Evolutionary conservation across 2,797 vertebrate species (phyloP), one percentile per base, ranked within the genome.

Genomic region (Gymnoscopelus braueri): DNA sequence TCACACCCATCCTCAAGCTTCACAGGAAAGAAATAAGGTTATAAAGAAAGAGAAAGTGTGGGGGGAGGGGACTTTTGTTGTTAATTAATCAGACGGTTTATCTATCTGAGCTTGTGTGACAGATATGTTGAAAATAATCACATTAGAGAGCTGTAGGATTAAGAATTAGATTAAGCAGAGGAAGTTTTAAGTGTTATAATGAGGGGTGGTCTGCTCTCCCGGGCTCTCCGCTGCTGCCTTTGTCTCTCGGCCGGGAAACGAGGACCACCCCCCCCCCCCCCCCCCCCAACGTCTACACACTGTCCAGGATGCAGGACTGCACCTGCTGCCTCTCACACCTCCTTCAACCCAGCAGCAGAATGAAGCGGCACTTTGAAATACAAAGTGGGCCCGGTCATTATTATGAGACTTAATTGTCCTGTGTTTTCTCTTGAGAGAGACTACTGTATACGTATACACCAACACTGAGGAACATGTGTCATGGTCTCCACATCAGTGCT

Each of bases 31-130:
- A 88, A 89, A 87, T 90, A 84, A 80, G 79, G 84, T 84, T 87
- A 78, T 88, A 85, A 92, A 87, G 87, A 86, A 53, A 26, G 8
- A 64, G 76, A 82, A 72, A 61, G 80, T 19, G 19, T 53, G 10
- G 11, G 3, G 13, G 13, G 14, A 3, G 14, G 50, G 50, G 50
- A 82, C 74, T 82, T 88, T 87, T 85, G 79, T 86, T 91, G 86
- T 93, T 94, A 94, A 94, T 95, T 94, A 94, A 94, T 93, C 88
- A 90, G 81, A 64, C 79, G 86, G 78, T 92, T 93, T 93, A 92
- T 94, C 87, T 83, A 48, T 78, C 67, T 44, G 72, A 89, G 84
- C 91, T 90, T 84, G 84, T 80, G 80, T 85, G 87, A 87, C 77
- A 81, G 82, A 84, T 87, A 76, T 71, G 74, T 85, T 80, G 76